These are phyloP conservation scores for Metallyticus violacea DNA, from an alignment of 2,888 invertebrate species.

Conservation along the genomic window DNA sequence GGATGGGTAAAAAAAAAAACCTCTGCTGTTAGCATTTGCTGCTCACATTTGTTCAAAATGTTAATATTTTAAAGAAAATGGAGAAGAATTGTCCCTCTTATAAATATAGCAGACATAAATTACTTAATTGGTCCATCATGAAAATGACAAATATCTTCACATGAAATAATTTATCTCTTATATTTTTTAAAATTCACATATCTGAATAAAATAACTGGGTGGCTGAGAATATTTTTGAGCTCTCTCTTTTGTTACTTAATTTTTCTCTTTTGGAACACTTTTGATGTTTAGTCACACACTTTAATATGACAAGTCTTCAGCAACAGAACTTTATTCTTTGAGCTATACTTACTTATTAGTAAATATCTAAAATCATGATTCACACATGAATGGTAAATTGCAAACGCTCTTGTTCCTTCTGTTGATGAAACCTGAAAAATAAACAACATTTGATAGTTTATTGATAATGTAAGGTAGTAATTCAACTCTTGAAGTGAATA, in stretches of 20 bases:
- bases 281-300: not conserved
- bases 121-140: not conserved
- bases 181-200: not conserved
- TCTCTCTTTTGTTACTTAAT: not conserved
- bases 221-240: not conserved
- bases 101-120: not conserved
- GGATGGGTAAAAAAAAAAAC: not conserved
- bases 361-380: not conserved
- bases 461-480: too few species aligned
- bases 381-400: constrained; percentile 30
- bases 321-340: not conserved
- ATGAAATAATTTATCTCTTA: not conserved
- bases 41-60: not conserved
- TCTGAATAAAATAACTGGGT: not conserved
- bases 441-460: too few species aligned
- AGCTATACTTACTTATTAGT: too few species aligned
- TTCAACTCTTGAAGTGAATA: too few species aligned
- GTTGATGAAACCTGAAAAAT: constrained; percentile 26
- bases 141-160: not conserved
- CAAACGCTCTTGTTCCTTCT: constrained; percentile 29
- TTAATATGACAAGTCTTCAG: not conserved
- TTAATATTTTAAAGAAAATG: not conserved
- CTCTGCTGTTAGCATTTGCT: not conserved
- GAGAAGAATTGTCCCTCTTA: not conserved
- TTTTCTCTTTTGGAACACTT: not conserved